Evolutionary conservation across 2,113 vertebrate species (phyloP).

Genomic region (Hystrix brachyura): DNA sequence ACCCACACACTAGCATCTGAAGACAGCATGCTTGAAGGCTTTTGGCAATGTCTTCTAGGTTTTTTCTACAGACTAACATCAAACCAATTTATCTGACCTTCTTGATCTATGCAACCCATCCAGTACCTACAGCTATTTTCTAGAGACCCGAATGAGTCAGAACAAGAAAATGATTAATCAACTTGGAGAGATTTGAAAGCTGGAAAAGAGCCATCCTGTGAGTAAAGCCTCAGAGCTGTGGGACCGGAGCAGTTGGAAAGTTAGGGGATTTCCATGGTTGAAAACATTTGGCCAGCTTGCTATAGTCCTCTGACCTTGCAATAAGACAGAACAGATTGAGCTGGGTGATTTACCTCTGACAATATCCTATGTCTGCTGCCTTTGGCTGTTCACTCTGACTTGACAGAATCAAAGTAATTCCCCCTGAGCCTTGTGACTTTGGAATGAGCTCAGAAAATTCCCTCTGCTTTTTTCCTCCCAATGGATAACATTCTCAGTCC

Average conservation of each 20-base stretch:
- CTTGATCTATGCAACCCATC: conserved; percentile 74
- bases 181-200: conserved; percentile 82
- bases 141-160: conserved; percentile 84
- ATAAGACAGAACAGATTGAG: conserved; percentile 63
- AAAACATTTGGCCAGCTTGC: conserved; percentile 73
- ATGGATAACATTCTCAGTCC: conserved; percentile 55
- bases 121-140: conserved; percentile 85
- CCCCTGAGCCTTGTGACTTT: conserved; percentile 71
- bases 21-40: conserved; percentile 71
- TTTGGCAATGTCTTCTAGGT: conserved; percentile 76
- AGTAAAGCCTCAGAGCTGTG: conserved; percentile 80
- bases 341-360: conserved; percentile 80
- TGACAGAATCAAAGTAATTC: conserved; percentile 81
- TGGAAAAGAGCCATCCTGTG: conserved; percentile 75
- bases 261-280: conserved; percentile 83
- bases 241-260: conserved; percentile 77
- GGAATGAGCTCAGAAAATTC: conserved; percentile 74
- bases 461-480: conserved; percentile 65
- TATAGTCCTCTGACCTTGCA: conserved; percentile 69
- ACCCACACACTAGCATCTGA: conserved; percentile 71
- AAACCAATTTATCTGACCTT: conserved; percentile 82
- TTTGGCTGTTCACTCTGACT: conserved; percentile 76
- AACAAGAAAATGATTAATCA: conserved; percentile 87
- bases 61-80: conserved; percentile 76
- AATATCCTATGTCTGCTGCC: conserved; percentile 72